Conservation (phyloP, 2,113 vertebrate genomes). For the Castor canadensis region DNA sequence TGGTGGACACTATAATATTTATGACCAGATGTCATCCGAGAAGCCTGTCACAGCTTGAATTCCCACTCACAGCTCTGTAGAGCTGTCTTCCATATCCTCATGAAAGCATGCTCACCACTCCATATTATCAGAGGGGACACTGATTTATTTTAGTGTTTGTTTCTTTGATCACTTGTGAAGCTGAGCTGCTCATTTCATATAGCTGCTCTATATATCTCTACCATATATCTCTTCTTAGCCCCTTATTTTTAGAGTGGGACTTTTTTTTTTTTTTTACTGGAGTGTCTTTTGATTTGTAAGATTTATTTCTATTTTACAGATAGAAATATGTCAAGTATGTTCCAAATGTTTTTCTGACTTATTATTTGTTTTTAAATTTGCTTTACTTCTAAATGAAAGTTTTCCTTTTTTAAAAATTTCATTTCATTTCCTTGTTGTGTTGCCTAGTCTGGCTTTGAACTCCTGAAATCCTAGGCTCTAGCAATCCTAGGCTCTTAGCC, state of each 20-base stretch:
- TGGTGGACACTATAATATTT: background rate
- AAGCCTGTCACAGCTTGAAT: background rate
- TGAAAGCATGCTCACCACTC: fast-evolving
- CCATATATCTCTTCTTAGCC: background rate
- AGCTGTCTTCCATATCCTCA: fast-evolving
- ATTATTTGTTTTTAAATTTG: background rate
- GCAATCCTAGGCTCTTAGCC: background rate
- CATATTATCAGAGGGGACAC: fast-evolving
- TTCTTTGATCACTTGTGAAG: background rate
- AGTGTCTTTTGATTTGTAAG: background rate
- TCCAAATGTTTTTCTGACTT: background rate
- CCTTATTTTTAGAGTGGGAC: background rate
- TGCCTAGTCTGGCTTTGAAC: background rate
- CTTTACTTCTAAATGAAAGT: background rate
- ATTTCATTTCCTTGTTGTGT: background rate
- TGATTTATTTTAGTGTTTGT: fast-evolving
- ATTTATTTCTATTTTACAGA: background rate
- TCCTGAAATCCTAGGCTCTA: background rate
- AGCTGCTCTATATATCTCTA: too few species aligned
- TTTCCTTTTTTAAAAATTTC: background rate
- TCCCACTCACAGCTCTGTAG: background rate
- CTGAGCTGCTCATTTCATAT: background rate
- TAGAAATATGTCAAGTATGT: background rate
- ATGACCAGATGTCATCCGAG: background rate
- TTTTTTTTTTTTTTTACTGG: background rate